phyloP scores from a whole-genome alignment of 2,797 vertebrate genomes.

The Pogonophryne albipinna region DNA sequence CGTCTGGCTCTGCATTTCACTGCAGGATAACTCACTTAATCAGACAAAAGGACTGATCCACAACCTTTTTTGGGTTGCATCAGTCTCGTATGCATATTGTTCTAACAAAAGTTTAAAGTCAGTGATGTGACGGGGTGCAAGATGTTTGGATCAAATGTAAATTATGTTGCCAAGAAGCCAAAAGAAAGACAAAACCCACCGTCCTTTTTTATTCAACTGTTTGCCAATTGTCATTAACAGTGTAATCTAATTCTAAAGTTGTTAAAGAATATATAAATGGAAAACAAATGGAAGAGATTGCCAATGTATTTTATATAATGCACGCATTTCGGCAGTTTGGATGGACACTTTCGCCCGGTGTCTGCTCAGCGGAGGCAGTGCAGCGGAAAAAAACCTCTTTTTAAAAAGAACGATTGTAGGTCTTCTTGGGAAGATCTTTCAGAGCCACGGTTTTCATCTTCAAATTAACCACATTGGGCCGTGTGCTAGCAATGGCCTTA shows the following conservation, averaged over 20 bases:
- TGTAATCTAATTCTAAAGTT: constrained; percentile 72
- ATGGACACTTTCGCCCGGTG: constrained; percentile 51
- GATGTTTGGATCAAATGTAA: constrained; percentile 44
- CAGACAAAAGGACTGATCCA: constrained; percentile 18
- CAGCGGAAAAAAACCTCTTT: constrained; percentile 53
- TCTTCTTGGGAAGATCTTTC: constrained; percentile 65
- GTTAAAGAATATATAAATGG: constrained; percentile 66
- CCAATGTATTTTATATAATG: constrained; percentile 78
- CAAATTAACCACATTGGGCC: constrained; percentile 70
- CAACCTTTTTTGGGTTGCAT: constrained; percentile 19
- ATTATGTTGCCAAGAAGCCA: constrained; percentile 69
- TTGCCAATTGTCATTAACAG: constrained; percentile 70
- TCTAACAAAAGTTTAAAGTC: constrained; percentile 40
- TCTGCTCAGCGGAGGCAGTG: constrained; percentile 41
- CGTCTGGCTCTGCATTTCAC: constrained; percentile 5
- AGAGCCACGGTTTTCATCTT: constrained; percentile 70
- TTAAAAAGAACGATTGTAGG: constrained; percentile 75
- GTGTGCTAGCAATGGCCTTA: constrained; percentile 94
- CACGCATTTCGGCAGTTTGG: constrained; percentile 47
- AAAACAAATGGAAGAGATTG: constrained; percentile 65
- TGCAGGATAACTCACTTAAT: neutral
- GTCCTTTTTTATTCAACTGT: constrained; percentile 52
- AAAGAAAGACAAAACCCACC: constrained; percentile 56
- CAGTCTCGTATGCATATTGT: constrained; percentile 29
- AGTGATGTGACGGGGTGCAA: constrained; percentile 21